These are phyloP conservation scores for Myripristis murdjan DNA, from an alignment of 2,797 vertebrate genomes.

Conservation along the genomic window DNA sequence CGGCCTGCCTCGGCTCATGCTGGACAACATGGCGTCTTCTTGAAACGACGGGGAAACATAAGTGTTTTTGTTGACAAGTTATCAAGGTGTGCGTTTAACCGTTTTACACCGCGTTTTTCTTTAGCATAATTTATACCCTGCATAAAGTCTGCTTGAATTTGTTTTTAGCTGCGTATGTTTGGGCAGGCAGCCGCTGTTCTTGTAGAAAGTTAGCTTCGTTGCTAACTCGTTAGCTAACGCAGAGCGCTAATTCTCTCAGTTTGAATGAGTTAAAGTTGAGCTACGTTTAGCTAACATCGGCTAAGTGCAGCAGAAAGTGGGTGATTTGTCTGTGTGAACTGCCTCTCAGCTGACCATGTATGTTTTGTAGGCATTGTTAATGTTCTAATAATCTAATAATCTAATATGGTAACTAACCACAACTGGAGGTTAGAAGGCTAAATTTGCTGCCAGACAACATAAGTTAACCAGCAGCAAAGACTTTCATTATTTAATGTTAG, in stretches of 20 bases:
- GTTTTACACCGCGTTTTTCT: not conserved
- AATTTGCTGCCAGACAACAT: not conserved
- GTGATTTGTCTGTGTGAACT: not conserved
- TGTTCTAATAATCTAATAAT: no score
- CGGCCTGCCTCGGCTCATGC: conserved; percentile 28
- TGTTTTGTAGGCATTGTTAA: rapidly evolving
- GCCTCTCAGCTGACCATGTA: no score
- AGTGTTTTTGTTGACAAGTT: conserved; percentile 65
- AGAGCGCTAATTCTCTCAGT: conserved; percentile 22
- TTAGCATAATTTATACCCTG: no score
- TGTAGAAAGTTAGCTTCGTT: not conserved
- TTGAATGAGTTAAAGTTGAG: not conserved
- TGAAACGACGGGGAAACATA: conserved; percentile 76
- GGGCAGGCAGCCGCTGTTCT: not conserved
- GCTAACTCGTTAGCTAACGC: conserved; percentile 54
- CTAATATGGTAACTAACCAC: not conserved
- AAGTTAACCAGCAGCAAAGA: not conserved
- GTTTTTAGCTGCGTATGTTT: not conserved
- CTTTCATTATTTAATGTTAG: not conserved
- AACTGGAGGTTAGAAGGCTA: no score
- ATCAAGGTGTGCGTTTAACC: conserved; percentile 48
- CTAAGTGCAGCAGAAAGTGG: not conserved
- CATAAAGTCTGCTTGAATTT: rapidly evolving
- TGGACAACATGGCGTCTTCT: conserved; percentile 73
- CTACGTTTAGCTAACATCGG: not conserved